These are phyloP conservation scores for Bolinopsis microptera DNA, from an alignment of 37 sponge, comb jelly and placozoan species.

Conservation along the genomic window DNA sequence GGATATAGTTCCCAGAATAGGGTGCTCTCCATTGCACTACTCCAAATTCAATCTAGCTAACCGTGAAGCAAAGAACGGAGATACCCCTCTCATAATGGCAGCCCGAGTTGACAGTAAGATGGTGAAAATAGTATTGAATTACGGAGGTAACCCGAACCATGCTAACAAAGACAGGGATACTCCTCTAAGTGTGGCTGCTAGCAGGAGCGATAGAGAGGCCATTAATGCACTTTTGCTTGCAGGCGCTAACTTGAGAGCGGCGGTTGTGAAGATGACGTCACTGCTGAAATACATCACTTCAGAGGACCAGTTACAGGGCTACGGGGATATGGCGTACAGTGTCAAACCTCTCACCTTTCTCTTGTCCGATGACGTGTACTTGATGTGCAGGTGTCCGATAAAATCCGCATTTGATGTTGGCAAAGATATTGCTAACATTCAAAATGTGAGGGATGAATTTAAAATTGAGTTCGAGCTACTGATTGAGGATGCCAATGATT, in stretches of 20 bases:
- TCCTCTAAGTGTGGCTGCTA: neutral
- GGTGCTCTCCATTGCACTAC: neutral
- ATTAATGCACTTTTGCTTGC: neutral
- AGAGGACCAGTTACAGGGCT: no score
- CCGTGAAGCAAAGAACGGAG: neutral
- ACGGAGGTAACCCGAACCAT: slow-evolving; percentile 9
- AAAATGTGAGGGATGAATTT: neutral
- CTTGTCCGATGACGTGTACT: neutral
- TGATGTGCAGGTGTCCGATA: slow-evolving; percentile 9
- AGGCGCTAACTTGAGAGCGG: neutral
- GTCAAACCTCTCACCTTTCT: neutral
- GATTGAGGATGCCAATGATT: neutral
- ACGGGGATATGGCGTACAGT: neutral
- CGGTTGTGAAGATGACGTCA: neutral
- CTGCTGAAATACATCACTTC: no score
- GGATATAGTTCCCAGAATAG: neutral
- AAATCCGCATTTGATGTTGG: neutral
- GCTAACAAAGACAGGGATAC: neutral
- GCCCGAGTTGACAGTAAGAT: neutral
- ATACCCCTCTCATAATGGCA: neutral
- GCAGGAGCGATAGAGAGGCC: neutral
- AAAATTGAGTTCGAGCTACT: neutral
- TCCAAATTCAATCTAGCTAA: neutral
- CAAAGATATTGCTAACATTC: neutral
- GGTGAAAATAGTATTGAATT: neutral